phyloP scores from a whole-genome alignment of 2,113 vertebrate species.

The Rostratula benghalensis region DNA sequence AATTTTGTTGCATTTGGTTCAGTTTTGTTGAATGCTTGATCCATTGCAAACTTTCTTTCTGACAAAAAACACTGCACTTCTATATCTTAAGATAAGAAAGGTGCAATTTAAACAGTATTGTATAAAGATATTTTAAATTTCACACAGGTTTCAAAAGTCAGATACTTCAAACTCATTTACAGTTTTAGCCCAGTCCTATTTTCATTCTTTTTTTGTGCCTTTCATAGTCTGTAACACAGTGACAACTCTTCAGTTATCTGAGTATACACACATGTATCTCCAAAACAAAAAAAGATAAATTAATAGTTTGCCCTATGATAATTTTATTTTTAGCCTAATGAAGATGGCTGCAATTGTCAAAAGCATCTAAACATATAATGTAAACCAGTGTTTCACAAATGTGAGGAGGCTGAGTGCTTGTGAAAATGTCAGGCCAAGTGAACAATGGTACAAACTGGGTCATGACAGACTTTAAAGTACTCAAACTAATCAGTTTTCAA shows the following conservation, averaged over 20 bases:
- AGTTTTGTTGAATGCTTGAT: neutral
- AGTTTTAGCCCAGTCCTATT: neutral
- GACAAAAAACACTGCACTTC: neutral
- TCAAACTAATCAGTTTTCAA: neutral
- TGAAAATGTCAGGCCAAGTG: neutral
- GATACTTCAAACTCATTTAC: neutral
- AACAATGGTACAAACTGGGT: neutral
- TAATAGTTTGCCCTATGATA: rapidly evolving
- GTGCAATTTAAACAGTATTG: neutral
- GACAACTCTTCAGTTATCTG: neutral
- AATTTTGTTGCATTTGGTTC: neutral
- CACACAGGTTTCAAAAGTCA: neutral
- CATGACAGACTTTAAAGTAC: neutral
- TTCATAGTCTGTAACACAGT: neutral
- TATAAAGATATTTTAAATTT: neutral
- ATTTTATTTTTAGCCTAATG: neutral
- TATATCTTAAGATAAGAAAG: neutral
- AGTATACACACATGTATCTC: neutral
- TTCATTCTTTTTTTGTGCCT: neutral
- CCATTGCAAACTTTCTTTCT: neutral
- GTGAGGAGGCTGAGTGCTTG: neutral
- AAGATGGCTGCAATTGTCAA: neutral
- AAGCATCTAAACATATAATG: neutral
- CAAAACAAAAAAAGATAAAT: neutral
- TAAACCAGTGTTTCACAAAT: neutral